A percentile compares a stretch with the other conserved stretches of the same genome.
These are phyloP conservation scores for Coelopa frigida DNA, from an alignment of 1,140 invertebrate species.

Conservation along the genomic window DNA sequence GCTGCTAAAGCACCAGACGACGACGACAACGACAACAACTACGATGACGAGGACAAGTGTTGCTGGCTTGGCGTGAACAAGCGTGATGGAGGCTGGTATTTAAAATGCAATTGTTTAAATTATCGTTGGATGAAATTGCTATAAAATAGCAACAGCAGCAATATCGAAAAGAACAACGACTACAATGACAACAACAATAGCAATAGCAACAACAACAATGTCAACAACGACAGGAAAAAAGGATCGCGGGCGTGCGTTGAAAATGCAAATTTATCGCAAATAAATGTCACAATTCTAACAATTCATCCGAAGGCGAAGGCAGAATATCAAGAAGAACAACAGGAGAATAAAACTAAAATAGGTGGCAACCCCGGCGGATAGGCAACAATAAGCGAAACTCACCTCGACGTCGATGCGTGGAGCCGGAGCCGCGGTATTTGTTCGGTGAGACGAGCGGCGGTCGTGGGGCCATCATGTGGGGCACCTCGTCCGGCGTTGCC, in stretches of 20 bases:
- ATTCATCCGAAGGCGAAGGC: no score
- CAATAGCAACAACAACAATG: no score
- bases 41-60: not conserved
- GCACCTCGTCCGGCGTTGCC: slow-evolving; percentile 39
- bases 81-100: slow-evolving; percentile 15
- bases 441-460: slow-evolving; percentile 35
- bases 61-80: slow-evolving; percentile 36
- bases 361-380: not conserved
- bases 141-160: no score
- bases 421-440: slow-evolving; percentile 40
- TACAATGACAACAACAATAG: no score
- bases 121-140: slow-evolving; percentile 6
- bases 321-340: not conserved
- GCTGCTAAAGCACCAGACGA: no score
- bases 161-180: no score
- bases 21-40: no score
- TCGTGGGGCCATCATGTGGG: slow-evolving; percentile 39
- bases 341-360: not conserved
- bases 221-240: no score
- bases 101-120: slow-evolving; percentile 15
- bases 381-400: slow-evolving; percentile 23
- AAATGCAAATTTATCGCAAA: no score
- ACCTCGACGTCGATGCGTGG: slow-evolving; percentile 36
- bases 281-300: no score
- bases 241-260: no score